Conservation (phyloP, 2,113 vertebrate genomes). For the Vanacampus margaritifer region DNA sequence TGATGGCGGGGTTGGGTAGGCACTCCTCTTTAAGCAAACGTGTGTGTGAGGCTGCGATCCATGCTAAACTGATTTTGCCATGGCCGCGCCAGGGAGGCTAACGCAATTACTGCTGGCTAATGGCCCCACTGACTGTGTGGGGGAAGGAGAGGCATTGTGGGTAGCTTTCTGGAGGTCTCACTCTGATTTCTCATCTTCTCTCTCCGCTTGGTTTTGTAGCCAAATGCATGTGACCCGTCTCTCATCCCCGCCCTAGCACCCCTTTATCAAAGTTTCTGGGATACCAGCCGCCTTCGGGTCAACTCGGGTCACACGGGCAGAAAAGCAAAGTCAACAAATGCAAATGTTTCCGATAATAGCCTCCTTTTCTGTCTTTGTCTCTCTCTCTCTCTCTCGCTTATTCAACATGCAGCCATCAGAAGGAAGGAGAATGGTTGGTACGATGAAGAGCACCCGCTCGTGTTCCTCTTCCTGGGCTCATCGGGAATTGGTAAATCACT, state of each 20-base stretch:
- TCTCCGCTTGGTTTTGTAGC: constrained; percentile 27
- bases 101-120: constrained; percentile 96
- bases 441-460: constrained; percentile 94
- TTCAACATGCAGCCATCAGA: constrained; percentile 79
- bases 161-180: constrained; percentile 74
- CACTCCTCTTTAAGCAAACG: constrained; percentile 66
- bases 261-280: constrained; percentile 54
- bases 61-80: constrained; percentile 98
- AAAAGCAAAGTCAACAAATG: constrained; percentile 54
- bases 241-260: constrained; percentile 46
- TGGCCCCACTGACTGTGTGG: constrained; percentile 88
- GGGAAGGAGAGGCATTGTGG: constrained; percentile 73
- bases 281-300: constrained; percentile 36
- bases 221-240: constrained; percentile 61
- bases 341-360: constrained; percentile 39
- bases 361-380: constrained; percentile 26
- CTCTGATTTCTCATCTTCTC: constrained; percentile 48
- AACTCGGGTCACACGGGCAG: constrained; percentile 22
- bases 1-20: constrained; percentile 68
- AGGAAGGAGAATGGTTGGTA: constrained; percentile 99
- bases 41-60: constrained; percentile 78
- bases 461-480: constrained; percentile 95
- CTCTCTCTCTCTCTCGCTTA: background rate
- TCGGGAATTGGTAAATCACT: constrained; percentile 89
- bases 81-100: constrained; percentile 91